Percentiles rank a stretch among this genome's conserved stretches.
phyloP scores from a whole-genome alignment of 2,113 vertebrate species.

The Pao palembangensis region DNA sequence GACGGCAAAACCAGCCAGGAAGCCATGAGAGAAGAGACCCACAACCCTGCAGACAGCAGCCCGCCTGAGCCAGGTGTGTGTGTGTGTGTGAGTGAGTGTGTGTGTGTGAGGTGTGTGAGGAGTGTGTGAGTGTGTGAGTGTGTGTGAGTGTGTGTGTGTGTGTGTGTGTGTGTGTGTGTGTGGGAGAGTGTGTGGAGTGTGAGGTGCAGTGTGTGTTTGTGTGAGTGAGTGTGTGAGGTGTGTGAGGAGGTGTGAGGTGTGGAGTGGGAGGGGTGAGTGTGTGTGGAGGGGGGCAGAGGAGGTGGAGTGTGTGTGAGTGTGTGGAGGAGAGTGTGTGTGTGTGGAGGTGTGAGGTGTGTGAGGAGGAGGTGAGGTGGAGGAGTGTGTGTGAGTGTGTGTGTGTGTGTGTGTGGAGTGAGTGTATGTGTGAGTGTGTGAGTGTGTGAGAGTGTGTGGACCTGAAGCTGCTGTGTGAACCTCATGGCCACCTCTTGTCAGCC shows the following conservation, averaged over 20 bases:
- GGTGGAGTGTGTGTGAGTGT: no score
- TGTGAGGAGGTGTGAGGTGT: no score
- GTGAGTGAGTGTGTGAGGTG: neutral
- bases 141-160: neutral
- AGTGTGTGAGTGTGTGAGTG: neutral
- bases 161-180: neutral
- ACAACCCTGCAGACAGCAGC: constrained; percentile 71
- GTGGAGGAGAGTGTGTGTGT: no score
- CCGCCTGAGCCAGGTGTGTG: constrained; percentile 1
- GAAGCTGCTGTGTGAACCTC: constrained; percentile 83
- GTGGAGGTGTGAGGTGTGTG: no score
- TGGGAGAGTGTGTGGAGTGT: constrained; percentile 61
- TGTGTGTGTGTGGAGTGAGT: constrained; percentile 2
- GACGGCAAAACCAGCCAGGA: constrained; percentile 88
- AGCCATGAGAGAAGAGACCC: constrained; percentile 88
- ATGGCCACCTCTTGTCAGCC: constrained; percentile 90
- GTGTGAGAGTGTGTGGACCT: constrained; percentile 53
- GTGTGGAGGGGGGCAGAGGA: no score
- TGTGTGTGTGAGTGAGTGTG: neutral
- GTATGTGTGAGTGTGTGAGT: neutral
- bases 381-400: no score
- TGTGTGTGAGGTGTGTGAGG: neutral
- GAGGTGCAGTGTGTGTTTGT: constrained; percentile 67
- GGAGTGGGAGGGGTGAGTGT: no score
- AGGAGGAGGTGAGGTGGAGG: no score